Evolutionary conservation across 2,797 vertebrate species (phyloP).

Genomic region (Heteromormyrus szaboi): DNA sequence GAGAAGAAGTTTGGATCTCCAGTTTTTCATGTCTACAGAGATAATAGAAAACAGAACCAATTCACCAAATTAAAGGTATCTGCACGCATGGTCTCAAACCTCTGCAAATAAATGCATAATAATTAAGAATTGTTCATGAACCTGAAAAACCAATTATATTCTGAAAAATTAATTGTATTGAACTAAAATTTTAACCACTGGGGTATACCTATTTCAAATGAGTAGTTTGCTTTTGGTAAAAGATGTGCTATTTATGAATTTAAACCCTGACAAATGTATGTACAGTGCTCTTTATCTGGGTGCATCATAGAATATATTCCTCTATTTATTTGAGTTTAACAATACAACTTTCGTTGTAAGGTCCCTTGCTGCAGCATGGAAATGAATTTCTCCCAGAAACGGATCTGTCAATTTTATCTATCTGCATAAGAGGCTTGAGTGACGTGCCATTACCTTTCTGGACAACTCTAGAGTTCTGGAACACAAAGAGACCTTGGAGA

Average conservation of each 20-base stretch:
- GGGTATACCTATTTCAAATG: not conserved
- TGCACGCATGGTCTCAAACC: not conserved
- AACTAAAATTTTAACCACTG: not conserved
- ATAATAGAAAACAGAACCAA: not conserved
- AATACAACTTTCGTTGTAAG: not conserved
- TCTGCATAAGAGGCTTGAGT: not conserved
- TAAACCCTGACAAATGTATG: not conserved
- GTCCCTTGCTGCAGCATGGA: not conserved
- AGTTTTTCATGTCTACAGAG: slow-evolving; percentile 50
- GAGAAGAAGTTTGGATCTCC: slow-evolving; percentile 31
- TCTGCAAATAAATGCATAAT: not conserved
- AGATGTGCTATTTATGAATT: not conserved
- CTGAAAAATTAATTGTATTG: not conserved
- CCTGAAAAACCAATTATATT: not conserved
- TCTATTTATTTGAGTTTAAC: not conserved
- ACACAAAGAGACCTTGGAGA: slow-evolving; percentile 65
- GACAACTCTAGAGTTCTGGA: slow-evolving; percentile 55
- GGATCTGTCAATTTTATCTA: not conserved
- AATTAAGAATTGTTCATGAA: not conserved
- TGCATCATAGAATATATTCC: not conserved
- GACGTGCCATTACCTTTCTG: slow-evolving; percentile 47
- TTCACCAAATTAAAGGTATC: not conserved
- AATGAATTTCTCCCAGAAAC: not conserved
- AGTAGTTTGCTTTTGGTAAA: not conserved
- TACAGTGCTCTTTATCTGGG: not conserved